Conservation (phyloP, 2,113 vertebrate genomes). For the Eulemur macaco region DNA sequence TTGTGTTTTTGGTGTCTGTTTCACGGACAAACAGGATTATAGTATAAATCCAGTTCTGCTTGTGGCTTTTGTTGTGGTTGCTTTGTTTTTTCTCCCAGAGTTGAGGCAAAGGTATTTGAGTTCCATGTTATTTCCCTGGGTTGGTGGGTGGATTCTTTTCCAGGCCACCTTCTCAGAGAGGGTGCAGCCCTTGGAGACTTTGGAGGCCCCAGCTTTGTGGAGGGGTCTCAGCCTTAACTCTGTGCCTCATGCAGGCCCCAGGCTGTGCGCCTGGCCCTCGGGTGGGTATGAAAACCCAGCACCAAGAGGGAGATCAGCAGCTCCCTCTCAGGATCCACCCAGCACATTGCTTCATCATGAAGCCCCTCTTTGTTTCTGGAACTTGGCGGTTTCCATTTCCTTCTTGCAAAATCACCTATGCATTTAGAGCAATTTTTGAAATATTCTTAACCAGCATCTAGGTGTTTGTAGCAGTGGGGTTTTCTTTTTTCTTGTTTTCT, state of each 20-base stretch:
- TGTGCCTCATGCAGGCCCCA: too few species aligned
- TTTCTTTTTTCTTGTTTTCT: neutral
- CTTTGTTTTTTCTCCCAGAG: neutral
- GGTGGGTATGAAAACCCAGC: neutral
- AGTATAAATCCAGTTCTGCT: neutral
- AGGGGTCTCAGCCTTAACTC: neutral
- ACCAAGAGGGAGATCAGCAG: neutral
- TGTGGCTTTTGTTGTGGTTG: neutral
- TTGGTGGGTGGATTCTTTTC: neutral
- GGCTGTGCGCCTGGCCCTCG: neutral
- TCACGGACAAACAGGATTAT: neutral
- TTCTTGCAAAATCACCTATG: slow-evolving; percentile 20
- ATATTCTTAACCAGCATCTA: neutral
- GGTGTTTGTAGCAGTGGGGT: neutral
- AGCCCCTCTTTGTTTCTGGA: neutral
- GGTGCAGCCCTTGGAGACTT: neutral
- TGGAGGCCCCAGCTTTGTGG: neutral
- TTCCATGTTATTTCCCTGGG: neutral
- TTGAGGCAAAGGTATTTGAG: neutral
- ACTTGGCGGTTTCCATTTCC: neutral
- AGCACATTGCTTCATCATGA: neutral
- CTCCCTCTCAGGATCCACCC: neutral
- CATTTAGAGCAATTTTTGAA: neutral
- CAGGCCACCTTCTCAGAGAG: neutral
- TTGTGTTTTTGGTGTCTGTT: neutral